Base-by-base conservation (phyloP, 2,888 invertebrate species). In the Cinara cedri region DNA sequence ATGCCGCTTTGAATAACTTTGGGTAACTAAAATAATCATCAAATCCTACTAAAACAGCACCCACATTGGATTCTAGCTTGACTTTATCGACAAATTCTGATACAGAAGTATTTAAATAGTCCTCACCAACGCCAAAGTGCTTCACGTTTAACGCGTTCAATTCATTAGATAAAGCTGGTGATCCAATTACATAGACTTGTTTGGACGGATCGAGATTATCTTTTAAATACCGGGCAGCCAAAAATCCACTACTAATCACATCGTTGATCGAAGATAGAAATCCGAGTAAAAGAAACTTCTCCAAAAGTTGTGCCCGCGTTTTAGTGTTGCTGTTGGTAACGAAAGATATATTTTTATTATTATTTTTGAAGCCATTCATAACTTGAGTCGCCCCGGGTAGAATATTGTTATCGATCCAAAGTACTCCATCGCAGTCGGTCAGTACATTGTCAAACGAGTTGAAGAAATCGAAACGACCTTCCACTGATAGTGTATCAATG, bases 21-120 rank as follows among this genome's bases (percentile, higher is more conserved):
- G 92, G 90, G 85, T 93, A 97, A 85, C 93, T 95, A 84, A 98
- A 91, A 86, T 97, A 91, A 82, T 93, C 91, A 87, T 99, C 98
- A 85, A 96, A 97, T 1, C 97, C 98, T 55, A 98, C 95, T 34
- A 98, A 89, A 0, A 99, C 98, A 60, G 97, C 98, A 0, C 94
- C 95, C 26, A 98, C 91, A 83, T 94, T 92, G 0, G 90, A 88
- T 83, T 95, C 94, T 55, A 91, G 85, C 65, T 90, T 87, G 70
- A 92, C 88, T 78, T 89, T 87, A 81, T 88, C 87, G 82, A 90
- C 85, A 16, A 88, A 86, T 82, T 87, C 87, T 82, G 89, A 84
- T 66, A 89, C 84, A 72, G 86, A 85, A n/a, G 87, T 86, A 82
- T 88, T 86, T 54, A 93, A 87, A 66, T 88, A 87, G 85, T 94